Base-by-base conservation (phyloP, 2,113 vertebrate genomes). In the Sapayoa aenigma region DNA sequence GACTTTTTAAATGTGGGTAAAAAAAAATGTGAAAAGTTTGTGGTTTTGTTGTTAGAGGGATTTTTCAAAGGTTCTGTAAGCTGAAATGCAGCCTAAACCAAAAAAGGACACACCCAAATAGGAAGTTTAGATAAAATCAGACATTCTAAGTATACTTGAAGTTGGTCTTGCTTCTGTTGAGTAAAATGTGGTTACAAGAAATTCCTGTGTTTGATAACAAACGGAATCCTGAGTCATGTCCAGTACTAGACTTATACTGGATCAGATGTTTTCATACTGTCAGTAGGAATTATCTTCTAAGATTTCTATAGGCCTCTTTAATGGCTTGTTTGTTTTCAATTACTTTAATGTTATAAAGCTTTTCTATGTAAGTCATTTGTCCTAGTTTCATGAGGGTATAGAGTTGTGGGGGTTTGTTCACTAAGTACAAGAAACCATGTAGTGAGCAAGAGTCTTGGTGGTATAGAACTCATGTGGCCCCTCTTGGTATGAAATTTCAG, bases 121-220 rank as follows among this genome's bases (percentile, higher is more conserved):
- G 41, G 60, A 91, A 84, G 56, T 71, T 80, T 52, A 84, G 79
- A 71, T 92, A 87, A 93, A 95, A 93, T 63, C 2, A 0, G 65
- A 20, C 17, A 14, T 87, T 94, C 83, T 94, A 84, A 97, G 96
- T 89, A 94, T 95, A 89, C 22, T 75, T 84, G 5, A 52, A 44
- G 5, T 53, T 88, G 13, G 10, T 81, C 65, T 86, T 0, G 0
- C 14, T 90, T 58, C 55, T 86, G 33, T 58, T 83, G 88, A 79
- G 35, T n/a, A 62, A 72, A 52, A 50, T 8, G 5, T 62, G 67
- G 25, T 84, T 83, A 86, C 8, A 86, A 84, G 24, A 73, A 86
- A n/a, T 50, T 37, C 25, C 50, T 83, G 21, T 49, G 9, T 88
- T 78, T 75, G 52, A 11, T 67, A 81, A 41, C 5, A 74, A 65